Base-by-base conservation (phyloP, 2,113 vertebrate genomes). In the Tringa solitaria region DNA sequence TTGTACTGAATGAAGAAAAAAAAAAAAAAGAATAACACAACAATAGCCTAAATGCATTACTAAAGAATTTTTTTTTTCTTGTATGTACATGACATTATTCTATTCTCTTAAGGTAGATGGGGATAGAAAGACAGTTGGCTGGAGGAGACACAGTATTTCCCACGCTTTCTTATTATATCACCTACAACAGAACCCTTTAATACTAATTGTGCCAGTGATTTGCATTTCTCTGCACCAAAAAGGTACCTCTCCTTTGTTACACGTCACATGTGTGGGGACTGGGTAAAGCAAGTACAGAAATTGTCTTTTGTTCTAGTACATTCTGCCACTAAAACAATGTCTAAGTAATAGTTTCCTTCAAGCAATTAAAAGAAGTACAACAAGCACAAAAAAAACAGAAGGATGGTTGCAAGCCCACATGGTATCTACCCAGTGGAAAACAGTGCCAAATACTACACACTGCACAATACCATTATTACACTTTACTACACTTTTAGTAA, bases 1-100 rank as follows among this genome's bases (percentile, higher is more conserved):
- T 92, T 96, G 87, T 86, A 96, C 54, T 33, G 35, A 93, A 93
- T 10, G 5, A 89, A 94, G 6, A 7, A 61, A 91, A 88, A 82
- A 61, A 89, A 95, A 93, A 20, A 80, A 89, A 95, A 79, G 64
- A 96, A 97, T 95, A 54, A 85, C 72, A 93, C 80, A 96, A 82
- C 81, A 93, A 17, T 87, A 96, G 75, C 85, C 89, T 89, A 95
- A 96, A 95, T 77, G 67, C 70, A 50, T 68, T 72, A 35, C 57
- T 79, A 88, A 72, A 68, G 64, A 97, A 96, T 85, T 84, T 56
- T 37, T 87, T 85, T 94, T 97, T 93, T 64, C 57, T 89, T 90
- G 43, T 90, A 41, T 8, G 12, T 95, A 95, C 56, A 89, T 93
- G 73, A 87, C 56, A 68, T 65, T 48, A 56, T 39, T 69, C 15